phyloP scores from a whole-genome alignment of 2,888 invertebrate species.

The Spatulosminthurus flaviceps region DNA sequence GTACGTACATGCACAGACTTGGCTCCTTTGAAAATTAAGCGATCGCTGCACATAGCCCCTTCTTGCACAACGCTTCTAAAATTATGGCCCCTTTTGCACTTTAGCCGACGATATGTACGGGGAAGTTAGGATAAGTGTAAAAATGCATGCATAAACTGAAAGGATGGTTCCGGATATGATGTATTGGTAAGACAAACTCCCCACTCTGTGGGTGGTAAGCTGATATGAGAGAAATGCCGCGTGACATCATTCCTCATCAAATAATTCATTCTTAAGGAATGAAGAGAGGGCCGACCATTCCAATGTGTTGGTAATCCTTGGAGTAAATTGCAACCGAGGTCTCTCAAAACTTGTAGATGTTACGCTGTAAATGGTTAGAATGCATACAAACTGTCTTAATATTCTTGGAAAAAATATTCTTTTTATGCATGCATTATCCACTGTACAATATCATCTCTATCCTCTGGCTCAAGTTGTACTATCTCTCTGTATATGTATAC shows the following conservation, averaged over 20 bases:
- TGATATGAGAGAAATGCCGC: constrained; percentile 42
- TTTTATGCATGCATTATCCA: not conserved
- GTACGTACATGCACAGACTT: no score
- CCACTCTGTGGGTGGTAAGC: constrained; percentile 42
- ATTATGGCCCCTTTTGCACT: no score
- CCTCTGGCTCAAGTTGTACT: no score
- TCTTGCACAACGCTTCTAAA: no score
- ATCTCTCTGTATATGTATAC: no score
- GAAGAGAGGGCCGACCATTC: constrained; percentile 30
- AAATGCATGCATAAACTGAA: not conserved
- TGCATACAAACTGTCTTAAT: constrained; percentile 9
- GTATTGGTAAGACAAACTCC: not conserved
- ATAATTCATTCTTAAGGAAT: constrained; percentile 46
- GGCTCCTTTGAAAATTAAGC: no score
- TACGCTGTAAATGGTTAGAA: constrained; percentile 29
- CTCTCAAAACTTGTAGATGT: constrained; percentile 34
- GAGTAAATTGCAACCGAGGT: constrained; percentile 28
- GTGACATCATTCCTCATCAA: constrained; percentile 44
- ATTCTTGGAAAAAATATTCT: not conserved
- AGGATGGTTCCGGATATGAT: not conserved
- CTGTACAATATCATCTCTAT: no score
- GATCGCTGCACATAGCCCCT: no score
- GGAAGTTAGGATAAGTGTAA: no score
- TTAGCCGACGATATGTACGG: no score
- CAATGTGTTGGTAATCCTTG: constrained; percentile 37